Evolutionary conservation across 2,888 invertebrate species (phyloP).

Genomic region (Synanthedon andrenaeformis): DNA sequence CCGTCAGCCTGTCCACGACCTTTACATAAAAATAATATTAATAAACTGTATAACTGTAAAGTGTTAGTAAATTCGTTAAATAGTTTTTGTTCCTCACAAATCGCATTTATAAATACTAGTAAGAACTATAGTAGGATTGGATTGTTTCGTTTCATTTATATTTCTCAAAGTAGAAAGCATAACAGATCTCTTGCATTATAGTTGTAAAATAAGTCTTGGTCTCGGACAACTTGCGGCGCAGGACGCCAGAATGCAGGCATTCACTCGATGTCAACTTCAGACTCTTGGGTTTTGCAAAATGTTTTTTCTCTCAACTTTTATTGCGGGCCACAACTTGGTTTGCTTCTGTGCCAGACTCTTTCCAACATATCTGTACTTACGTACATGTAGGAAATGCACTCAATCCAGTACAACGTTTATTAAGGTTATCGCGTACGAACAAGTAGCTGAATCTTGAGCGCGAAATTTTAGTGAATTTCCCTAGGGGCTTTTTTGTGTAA

Average conservation of each 20-base stretch:
- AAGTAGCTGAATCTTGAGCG: too few species aligned
- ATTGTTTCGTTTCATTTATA: too few species aligned
- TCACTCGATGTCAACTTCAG: conserved; percentile 38
- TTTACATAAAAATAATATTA: too few species aligned
- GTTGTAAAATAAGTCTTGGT: neutral
- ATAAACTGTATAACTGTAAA: too few species aligned
- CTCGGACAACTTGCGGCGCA: neutral
- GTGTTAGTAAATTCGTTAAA: too few species aligned
- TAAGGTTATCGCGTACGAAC: neutral
- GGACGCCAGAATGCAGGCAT: conserved; percentile 8
- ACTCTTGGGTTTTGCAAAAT: neutral
- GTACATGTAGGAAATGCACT: neutral
- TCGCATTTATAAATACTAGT: too few species aligned
- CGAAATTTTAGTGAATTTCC: neutral
- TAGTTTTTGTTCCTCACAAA: too few species aligned
- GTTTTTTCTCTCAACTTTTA: neutral
- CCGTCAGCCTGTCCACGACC: too few species aligned
- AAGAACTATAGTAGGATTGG: too few species aligned
- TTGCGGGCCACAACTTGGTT: neutral
- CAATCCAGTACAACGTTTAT: neutral
- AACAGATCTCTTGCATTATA: neutral
- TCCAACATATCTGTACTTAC: neutral
- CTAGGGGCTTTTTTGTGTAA: neutral
- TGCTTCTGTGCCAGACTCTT: neutral
- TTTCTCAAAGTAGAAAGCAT: neutral